Conservation (phyloP, 30 jellyfish, hydroid and myxozoan species). For the Rhopilema esculentum region DNA sequence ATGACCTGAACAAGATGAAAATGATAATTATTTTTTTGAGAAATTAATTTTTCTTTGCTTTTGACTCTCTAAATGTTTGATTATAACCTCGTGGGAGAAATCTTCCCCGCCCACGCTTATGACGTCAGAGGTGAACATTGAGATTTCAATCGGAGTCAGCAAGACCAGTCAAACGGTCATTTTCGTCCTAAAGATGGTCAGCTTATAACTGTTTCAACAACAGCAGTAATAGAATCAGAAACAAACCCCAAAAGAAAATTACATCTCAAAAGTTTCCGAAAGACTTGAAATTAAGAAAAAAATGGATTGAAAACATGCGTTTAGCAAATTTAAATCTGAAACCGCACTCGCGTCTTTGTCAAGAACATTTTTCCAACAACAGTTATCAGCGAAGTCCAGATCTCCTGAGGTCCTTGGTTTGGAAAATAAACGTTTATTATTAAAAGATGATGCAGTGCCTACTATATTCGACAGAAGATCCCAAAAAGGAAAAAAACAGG, state of each 20-base stretch:
- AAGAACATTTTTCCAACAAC: slow-evolving; percentile 7
- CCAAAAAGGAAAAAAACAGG: background rate
- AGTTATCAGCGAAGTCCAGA: slow-evolving; percentile 18
- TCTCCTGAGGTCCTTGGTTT: slow-evolving; percentile 8
- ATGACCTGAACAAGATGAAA: background rate
- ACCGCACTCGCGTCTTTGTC: slow-evolving; percentile 17
- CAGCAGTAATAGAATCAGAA: background rate
- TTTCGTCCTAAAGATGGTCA: background rate
- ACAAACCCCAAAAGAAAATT: background rate
- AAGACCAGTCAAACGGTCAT: background rate
- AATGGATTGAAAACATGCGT: slow-evolving; percentile 6
- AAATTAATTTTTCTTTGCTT: background rate
- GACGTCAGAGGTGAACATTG: slow-evolving; percentile 20
- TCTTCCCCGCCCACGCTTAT: slow-evolving; percentile 12
- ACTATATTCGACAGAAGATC: background rate
- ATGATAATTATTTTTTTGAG: background rate
- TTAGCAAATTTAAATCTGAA: background rate
- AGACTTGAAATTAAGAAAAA: background rate
- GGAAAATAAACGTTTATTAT: background rate
- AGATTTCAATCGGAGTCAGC: background rate
- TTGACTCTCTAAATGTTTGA: background rate
- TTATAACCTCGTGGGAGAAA: slow-evolving; percentile 4
- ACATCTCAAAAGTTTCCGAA: slow-evolving; percentile 1
- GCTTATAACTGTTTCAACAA: background rate
- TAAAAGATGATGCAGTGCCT: slow-evolving; percentile 7